These are phyloP conservation scores for Luperina nickerlii DNA, from an alignment of 2,888 invertebrate species.

Conservation along the genomic window DNA sequence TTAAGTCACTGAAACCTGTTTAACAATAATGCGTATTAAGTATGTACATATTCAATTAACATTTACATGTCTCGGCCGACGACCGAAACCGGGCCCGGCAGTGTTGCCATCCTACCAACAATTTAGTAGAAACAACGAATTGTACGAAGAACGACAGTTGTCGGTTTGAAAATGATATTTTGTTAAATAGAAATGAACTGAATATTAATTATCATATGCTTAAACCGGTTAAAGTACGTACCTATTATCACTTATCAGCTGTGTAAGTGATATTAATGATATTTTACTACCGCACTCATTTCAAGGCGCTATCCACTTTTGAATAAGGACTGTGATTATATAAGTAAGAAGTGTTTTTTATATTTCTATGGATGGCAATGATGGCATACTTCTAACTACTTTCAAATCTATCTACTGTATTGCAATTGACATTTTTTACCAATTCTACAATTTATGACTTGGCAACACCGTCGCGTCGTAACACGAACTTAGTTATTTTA, in stretches of 20 bases:
- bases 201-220: neutral
- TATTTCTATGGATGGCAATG: too few species aligned
- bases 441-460: neutral
- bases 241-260: neutral
- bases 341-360: too few species aligned
- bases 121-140: neutral
- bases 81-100: neutral
- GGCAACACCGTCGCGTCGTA: constrained; percentile 2
- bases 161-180: neutral
- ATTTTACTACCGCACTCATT: too few species aligned
- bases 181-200: neutral
- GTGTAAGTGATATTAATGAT: too few species aligned
- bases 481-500: constrained; percentile 19
- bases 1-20: constrained; percentile 33
- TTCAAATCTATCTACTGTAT: neutral
- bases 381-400: neutral
- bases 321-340: too few species aligned
- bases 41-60: constrained; percentile 44
- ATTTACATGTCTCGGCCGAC: constrained; percentile 22
- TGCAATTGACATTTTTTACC: neutral
- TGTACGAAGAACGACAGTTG: neutral
- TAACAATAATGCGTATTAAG: constrained; percentile 21
- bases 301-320: too few species aligned
- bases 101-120: constrained; percentile 4
- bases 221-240: neutral